Base-by-base conservation (phyloP, 2,888 invertebrate genomes). In the Heliconius ethilla region DNA sequence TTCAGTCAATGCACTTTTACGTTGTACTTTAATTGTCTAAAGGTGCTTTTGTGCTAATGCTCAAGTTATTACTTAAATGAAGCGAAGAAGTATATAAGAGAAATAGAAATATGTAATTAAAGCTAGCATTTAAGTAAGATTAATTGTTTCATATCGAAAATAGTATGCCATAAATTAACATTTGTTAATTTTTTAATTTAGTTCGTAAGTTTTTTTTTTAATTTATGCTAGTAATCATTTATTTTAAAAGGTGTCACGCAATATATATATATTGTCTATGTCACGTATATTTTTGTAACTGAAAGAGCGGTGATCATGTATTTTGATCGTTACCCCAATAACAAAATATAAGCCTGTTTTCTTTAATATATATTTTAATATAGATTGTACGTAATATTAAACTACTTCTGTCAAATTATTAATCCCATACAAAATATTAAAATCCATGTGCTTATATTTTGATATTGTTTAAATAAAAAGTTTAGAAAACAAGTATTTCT, bases 131-230 rank as follows among this genome's bases (percentile, higher is more conserved):
- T 79, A 79, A 77, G 73, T 82, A 84, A 80, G 75, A 76, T 75
- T 79, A 18, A 11, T 37, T 67, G 10, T 67, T 67, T 67, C 25
- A 69, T 80, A 83, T 84, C 81, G 79, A 85, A 85, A 86, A 88
- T 90, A 89, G 87, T 89, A 91, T 92, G 93, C 93, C 93, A 93
- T 93, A 93, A 89, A 88, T 88, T 89, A 90, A 89, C 62, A 10
- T 70, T 62, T 72, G 51, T 67, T 78, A 59, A 77, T 67, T 77
- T 59, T 70, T 55, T 40, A 59, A 37, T 67, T 77, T 74, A 77
- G 67, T n/a, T 40, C 2, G 3, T 77, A 74, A 45, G 67, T 77
- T 18, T 72, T 59, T 25, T 25, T 62, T 63, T 63, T 63, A 15
- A 15, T 63, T 27, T 63, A 27, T 63, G 15, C 7, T 59, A 27